phyloP scores from a whole-genome alignment of 2,888 invertebrate genomes.

The Caradrina kadenii region DNA sequence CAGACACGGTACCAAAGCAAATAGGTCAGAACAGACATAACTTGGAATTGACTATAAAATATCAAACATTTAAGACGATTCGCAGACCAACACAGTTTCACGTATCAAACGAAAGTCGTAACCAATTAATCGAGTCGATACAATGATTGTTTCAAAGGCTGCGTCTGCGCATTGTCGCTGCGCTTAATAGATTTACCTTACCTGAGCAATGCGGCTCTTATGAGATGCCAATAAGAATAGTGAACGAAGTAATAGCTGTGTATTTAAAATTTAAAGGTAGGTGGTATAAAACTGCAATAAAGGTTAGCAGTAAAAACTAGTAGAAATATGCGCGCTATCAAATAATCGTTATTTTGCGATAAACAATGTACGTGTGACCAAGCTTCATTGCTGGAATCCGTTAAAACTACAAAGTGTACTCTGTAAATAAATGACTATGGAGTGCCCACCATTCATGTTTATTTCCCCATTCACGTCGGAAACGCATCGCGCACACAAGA shows the following conservation, averaged over 20 bases:
- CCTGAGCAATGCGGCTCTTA: conserved; percentile 12
- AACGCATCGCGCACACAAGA: conserved; percentile 48
- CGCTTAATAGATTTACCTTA: conserved; percentile 29
- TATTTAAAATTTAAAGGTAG: conserved; percentile 19
- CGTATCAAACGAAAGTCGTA: conserved; percentile 69
- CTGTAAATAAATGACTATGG: background rate
- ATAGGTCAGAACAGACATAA: conserved; percentile 58
- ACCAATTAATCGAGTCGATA: conserved; percentile 55
- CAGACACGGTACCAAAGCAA: conserved; percentile 46
- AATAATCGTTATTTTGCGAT: conserved; percentile 9
- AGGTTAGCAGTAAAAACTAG: background rate
- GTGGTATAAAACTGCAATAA: conserved; percentile 9
- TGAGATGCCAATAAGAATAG: conserved; percentile 26
- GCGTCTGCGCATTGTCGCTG: conserved; percentile 34
- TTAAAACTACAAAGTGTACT: conserved; percentile 8
- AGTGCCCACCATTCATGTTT: conserved; percentile 18
- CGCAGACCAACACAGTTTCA: conserved; percentile 59
- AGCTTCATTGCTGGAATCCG: background rate
- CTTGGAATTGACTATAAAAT: conserved; percentile 60
- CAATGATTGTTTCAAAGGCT: conserved; percentile 54
- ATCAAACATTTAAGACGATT: conserved; percentile 65
- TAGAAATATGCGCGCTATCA: background rate
- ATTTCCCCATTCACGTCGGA: conserved; percentile 31
- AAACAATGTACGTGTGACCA: background rate
- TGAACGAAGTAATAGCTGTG: conserved; percentile 25